phyloP scores from a whole-genome alignment of 2,888 invertebrate species.

The Callimorpha dominula region DNA sequence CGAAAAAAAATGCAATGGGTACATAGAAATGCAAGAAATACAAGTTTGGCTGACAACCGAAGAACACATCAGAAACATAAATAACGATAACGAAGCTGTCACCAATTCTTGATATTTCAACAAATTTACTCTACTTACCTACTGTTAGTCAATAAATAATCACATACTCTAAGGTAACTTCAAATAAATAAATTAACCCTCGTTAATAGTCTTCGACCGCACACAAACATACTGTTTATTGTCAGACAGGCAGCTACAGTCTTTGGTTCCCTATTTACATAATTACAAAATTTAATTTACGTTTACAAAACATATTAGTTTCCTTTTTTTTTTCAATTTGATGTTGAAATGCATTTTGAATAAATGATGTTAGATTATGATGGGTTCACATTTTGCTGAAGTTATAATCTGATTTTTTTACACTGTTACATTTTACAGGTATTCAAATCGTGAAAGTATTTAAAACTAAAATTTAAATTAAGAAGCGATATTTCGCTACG shows the following conservation, averaged over 20 bases:
- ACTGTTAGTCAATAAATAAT: slow-evolving; percentile 83
- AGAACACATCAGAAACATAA: slow-evolving; percentile 53
- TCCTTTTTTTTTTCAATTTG: slow-evolving; percentile 78
- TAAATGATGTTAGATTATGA: slow-evolving; percentile 75
- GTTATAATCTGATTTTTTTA: slow-evolving; percentile 22
- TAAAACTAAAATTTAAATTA: not conserved
- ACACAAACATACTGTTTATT: slow-evolving; percentile 58
- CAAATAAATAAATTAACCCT: slow-evolving; percentile 78
- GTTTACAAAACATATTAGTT: slow-evolving; percentile 49
- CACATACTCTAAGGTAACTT: slow-evolving; percentile 83
- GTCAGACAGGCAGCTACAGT: slow-evolving; percentile 75
- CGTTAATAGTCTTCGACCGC: slow-evolving; percentile 65
- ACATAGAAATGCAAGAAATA: slow-evolving; percentile 71
- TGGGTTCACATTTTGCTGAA: slow-evolving; percentile 59
- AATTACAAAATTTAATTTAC: slow-evolving; percentile 60
- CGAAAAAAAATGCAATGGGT: slow-evolving; percentile 79
- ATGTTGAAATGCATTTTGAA: slow-evolving; percentile 74
- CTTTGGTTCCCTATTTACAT: slow-evolving; percentile 83
- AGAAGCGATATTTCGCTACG: not conserved
- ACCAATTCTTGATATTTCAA: slow-evolving; percentile 56
- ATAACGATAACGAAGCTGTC: slow-evolving; percentile 42
- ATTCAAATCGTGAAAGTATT: not conserved
- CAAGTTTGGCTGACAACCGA: slow-evolving; percentile 50
- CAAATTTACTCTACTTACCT: slow-evolving; percentile 66
- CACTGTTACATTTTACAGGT: not conserved